A percentile compares a stretch with the other conserved stretches of the same genome.
Evolutionary conservation across 1,140 invertebrate genomes (phyloP).

Genomic region (Calosoma granatense): DNA sequence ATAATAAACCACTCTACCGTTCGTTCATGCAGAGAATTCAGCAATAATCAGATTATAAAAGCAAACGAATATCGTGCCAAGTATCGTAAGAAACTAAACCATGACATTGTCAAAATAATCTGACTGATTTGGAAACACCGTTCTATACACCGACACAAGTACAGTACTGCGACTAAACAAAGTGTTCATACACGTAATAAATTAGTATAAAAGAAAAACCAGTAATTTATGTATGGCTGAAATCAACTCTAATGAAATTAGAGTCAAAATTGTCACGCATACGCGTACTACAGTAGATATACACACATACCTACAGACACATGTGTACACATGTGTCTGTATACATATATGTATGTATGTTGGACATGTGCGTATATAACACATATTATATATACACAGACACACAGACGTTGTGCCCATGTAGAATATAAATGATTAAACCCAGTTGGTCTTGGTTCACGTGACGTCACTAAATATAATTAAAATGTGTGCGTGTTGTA

Average conservation of each 20-base stretch:
- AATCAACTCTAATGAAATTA: not conserved
- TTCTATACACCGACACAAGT: no score
- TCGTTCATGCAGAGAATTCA: no score
- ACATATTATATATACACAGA: not conserved
- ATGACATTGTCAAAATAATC: no score
- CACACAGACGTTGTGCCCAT: not conserved
- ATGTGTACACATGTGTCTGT: not conserved
- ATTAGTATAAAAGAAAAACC: not conserved
- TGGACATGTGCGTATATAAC: not conserved
- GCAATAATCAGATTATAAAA: no score
- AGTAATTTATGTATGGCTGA: not conserved
- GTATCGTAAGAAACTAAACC: no score
- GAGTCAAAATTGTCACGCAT: not conserved
- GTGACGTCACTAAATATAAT: slow-evolving; percentile 23
- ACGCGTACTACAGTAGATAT: not conserved
- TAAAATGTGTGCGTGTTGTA: slow-evolving; percentile 20
- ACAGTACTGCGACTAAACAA: no score
- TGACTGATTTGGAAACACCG: no score
- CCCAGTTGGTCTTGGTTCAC: slow-evolving; percentile 20
- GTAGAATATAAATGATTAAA: not conserved
- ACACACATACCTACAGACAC: not conserved
- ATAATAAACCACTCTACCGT: no score
- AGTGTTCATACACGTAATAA: not conserved
- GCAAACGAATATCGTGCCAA: no score
- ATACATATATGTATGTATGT: slow-evolving; percentile 5